These are phyloP conservation scores for Brachypalpus laphriformis DNA, from an alignment of 2,888 invertebrate genomes.

Conservation along the genomic window DNA sequence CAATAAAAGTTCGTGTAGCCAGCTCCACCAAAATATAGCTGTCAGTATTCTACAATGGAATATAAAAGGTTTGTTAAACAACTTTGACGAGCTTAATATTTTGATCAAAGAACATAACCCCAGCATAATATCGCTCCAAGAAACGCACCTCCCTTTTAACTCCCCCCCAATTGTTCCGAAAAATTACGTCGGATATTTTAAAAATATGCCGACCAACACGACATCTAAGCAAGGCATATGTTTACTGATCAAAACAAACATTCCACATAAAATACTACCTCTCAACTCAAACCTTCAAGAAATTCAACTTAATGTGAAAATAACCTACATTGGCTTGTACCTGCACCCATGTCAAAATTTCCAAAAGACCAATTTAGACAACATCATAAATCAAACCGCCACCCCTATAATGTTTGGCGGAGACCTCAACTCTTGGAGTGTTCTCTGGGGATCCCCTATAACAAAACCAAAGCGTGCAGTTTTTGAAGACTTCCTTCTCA, in stretches of 20 bases:
- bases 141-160: conserved; percentile 9
- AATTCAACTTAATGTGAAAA: neutral
- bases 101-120: conserved; percentile 5
- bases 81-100: conserved; percentile 30
- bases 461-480: neutral
- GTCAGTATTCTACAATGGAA: conserved; percentile 4
- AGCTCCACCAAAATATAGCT: neutral
- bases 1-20: neutral
- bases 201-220: neutral
- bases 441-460: neutral
- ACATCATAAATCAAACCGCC: neutral
- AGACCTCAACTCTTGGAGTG: neutral
- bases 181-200: neutral
- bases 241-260: neutral
- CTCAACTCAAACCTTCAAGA: neutral
- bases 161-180: conserved; percentile 1
- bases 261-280: no score
- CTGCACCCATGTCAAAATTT: neutral
- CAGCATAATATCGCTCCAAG: conserved; percentile 12
- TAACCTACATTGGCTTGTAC: neutral
- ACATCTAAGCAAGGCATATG: neutral
- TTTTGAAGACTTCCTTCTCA: neutral
- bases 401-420: neutral
- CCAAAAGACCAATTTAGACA: neutral
- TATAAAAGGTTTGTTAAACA: conserved; percentile 20